Base-by-base conservation (phyloP, 1,140 invertebrate species). In the Oscheius sp. region DNA sequence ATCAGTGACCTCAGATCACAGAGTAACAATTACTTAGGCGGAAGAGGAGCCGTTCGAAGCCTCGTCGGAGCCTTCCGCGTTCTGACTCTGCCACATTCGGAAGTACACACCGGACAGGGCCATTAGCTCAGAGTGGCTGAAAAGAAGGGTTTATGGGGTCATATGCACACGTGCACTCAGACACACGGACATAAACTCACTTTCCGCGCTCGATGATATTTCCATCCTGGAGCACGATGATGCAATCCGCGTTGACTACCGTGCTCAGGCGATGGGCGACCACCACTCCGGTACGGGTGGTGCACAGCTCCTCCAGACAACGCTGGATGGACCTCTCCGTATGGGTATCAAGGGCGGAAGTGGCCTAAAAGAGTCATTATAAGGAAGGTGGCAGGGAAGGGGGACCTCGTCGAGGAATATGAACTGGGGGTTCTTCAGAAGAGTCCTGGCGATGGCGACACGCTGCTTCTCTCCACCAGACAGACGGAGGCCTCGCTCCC, bases 381-480 rank as follows among this genome's bases (percentile, higher is more conserved):
- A 7, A 64, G 15, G 46, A 29, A 76, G 28, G 3, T 31, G 31
- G 28, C 3, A 0, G 29, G 36, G 2, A 18, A 18, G 15, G 10
- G 29, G 15, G n/a, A 79, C 93, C 87, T 96, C 94, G 84, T 96
- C 93, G 0, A 96, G 85, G 13, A 96, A 85, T 45, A 95, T 90
- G 66, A 94, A 90, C n/a, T 88, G 84, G 1, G 93, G 93, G 13
- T 91, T 87, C 85, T 96, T 96, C 4, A 96, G 86, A 20, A 96
- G 87, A 1, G 93, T 94, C 70, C 94, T 85, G 0, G 93, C 92
- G 73, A 96, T 96, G 0, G 93, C 94, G 61, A 96, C 91, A 77
- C 94, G 88, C 84, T 96, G 94, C 77, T 95, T 95, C 83, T 96
- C 93, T 23, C 93, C 93, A 1, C 93, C 93, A 85, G 84, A 85